Evolutionary conservation across 2,888 invertebrate genomes (phyloP).

Genomic region (Sussaba pulchella): DNA sequence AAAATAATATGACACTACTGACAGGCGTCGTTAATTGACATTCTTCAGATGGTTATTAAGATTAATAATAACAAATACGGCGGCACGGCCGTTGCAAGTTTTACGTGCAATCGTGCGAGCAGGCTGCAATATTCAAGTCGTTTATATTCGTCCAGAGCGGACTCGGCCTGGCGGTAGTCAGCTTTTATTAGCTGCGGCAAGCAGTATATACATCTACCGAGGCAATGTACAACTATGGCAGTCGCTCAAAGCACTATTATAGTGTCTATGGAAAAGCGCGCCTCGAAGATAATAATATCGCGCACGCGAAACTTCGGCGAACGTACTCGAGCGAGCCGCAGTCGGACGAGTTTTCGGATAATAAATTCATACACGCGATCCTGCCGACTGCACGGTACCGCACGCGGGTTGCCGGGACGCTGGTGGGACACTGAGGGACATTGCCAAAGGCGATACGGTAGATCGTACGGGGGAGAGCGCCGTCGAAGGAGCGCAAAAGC

Average conservation of each 20-base stretch:
- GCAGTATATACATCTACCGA: neutral
- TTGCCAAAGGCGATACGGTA: neutral
- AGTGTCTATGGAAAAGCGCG: slow-evolving; percentile 34
- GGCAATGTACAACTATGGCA: neutral
- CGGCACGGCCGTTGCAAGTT: slow-evolving; percentile 67
- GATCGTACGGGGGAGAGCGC: neutral
- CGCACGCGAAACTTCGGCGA: slow-evolving; percentile 63
- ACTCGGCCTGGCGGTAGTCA: neutral
- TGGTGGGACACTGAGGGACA: neutral
- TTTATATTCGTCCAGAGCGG: slow-evolving; percentile 16
- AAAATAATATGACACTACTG: slow-evolving; percentile 72
- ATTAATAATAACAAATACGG: slow-evolving; percentile 83
- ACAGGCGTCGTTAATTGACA: slow-evolving; percentile 83
- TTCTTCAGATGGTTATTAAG: slow-evolving; percentile 82
- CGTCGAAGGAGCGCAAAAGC: neutral
- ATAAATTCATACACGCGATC: slow-evolving; percentile 67
- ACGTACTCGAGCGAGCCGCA: slow-evolving; percentile 37
- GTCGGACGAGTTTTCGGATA: slow-evolving; percentile 63
- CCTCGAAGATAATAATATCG: slow-evolving; percentile 62
- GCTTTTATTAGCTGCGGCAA: neutral
- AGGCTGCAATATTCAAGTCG: neutral
- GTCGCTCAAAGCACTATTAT: slow-evolving; percentile 12
- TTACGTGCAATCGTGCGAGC: slow-evolving; percentile 54
- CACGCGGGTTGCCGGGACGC: neutral
- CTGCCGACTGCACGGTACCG: neutral